Evolutionary conservation across 2,797 vertebrate species (phyloP).

Genomic region (Cetoscarus ocellatus): DNA sequence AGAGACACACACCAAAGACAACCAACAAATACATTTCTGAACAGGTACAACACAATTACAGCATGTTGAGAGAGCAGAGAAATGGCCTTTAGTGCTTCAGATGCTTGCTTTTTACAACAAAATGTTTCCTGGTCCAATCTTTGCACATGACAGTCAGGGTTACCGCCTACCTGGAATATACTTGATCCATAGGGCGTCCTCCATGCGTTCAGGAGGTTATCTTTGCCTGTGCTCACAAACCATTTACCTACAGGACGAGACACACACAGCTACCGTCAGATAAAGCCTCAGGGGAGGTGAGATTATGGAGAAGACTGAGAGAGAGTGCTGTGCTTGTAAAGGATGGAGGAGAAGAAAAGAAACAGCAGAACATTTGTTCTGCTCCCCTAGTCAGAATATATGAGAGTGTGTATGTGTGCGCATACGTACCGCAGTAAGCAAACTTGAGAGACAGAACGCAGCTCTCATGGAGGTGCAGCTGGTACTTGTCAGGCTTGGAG

Average conservation of each 20-base stretch:
- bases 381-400: slow-evolving; percentile 15
- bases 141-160: neutral
- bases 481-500: slow-evolving; percentile 82
- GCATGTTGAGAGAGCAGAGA: neutral
- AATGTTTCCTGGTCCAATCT: slow-evolving; percentile 3
- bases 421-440: slow-evolving; percentile 84
- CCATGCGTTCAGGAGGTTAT: slow-evolving; percentile 91
- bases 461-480: slow-evolving; percentile 86
- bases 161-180: slow-evolving; percentile 82
- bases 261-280: slow-evolving; percentile 58
- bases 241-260: slow-evolving; percentile 81
- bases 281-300: slow-evolving; percentile 51
- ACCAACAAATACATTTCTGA: no score
- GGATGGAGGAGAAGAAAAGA: slow-evolving; percentile 12
- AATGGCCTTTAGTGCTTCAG: neutral
- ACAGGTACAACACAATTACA: neutral
- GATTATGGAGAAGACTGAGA: slow-evolving; percentile 39
- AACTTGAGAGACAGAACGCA: slow-evolving; percentile 88
- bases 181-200: slow-evolving; percentile 87
- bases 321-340: slow-evolving; percentile 30
- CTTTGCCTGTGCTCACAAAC: slow-evolving; percentile 87
- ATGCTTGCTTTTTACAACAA: neutral
- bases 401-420: slow-evolving; percentile 14
- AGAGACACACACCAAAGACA: no score
- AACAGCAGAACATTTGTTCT: slow-evolving; percentile 50